These are phyloP conservation scores for Pongo abelii DNA, from an alignment of 2,113 vertebrate species.

Conservation along the genomic window DNA sequence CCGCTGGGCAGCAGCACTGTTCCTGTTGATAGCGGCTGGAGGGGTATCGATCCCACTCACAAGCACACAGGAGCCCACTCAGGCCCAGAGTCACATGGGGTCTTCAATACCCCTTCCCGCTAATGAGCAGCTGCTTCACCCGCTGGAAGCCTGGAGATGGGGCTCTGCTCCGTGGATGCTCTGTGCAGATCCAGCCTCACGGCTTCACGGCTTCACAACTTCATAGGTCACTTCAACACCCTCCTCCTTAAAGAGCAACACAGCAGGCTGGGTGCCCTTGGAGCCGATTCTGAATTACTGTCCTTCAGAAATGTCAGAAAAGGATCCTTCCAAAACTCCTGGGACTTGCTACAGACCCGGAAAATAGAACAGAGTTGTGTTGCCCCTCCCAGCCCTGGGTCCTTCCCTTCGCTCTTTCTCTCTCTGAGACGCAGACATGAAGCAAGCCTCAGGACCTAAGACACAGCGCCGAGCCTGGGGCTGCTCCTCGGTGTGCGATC, in stretches of 20 bases:
- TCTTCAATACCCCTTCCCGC: accelerated
- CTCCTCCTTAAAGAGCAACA: accelerated
- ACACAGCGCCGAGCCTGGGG: accelerated
- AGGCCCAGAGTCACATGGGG: accelerated
- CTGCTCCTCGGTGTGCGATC: accelerated
- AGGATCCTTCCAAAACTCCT: accelerated
- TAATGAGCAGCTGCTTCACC: accelerated
- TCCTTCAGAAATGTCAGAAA: background rate
- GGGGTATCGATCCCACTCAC: accelerated
- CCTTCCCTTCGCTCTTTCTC: accelerated
- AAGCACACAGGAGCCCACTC: accelerated
- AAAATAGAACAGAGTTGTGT: accelerated
- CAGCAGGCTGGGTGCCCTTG: accelerated
- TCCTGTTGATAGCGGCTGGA: accelerated
- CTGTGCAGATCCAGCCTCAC: accelerated
- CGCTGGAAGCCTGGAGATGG: accelerated
- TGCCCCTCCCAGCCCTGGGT: accelerated
- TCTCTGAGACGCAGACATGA: accelerated
- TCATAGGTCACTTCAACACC: accelerated
- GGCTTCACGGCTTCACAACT: accelerated
- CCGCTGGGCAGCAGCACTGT: accelerated
- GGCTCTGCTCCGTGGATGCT: background rate
- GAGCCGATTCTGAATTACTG: accelerated
- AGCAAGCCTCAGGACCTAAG: accelerated
- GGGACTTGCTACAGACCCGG: accelerated